Evolutionary conservation across 1,140 invertebrate species (phyloP).

Genomic region (Drosophila sp.): DNA sequence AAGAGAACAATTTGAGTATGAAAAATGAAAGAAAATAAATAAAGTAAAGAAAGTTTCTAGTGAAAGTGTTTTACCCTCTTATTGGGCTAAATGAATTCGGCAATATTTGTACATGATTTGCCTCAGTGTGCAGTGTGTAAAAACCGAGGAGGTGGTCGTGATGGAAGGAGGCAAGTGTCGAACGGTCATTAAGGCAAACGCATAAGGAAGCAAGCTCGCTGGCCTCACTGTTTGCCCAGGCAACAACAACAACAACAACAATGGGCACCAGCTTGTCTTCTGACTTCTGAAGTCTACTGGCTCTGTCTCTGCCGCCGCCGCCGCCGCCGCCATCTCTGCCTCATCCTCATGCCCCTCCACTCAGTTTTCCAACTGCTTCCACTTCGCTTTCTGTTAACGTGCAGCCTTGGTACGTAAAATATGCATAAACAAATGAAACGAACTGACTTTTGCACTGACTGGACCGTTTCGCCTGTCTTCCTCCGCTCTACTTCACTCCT

Average conservation of each 20-base stretch:
- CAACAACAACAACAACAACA: slow-evolving; percentile 27
- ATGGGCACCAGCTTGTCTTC: slow-evolving; percentile 37
- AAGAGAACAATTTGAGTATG: too few species aligned
- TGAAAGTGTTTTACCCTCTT: neutral
- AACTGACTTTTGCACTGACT: slow-evolving; percentile 38
- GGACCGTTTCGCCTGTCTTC: slow-evolving; percentile 19
- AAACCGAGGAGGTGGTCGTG: neutral
- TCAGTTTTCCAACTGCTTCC: slow-evolving; percentile 2
- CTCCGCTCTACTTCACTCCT: slow-evolving; percentile 2
- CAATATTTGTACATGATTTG: neutral
- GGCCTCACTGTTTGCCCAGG: slow-evolving; percentile 50
- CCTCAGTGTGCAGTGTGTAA: neutral
- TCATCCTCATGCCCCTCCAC: neutral
- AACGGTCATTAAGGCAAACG: slow-evolving; percentile 68
- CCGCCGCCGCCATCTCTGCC: neutral
- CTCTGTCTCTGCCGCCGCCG: neutral
- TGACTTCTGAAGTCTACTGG: slow-evolving; percentile 31
- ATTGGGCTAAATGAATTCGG: too few species aligned
- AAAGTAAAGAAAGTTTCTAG: neutral
- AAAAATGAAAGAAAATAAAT: too few species aligned
- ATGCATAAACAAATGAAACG: slow-evolving; percentile 75
- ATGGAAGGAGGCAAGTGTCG: slow-evolving; percentile 28
- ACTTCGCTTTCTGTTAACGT: slow-evolving; percentile 49
- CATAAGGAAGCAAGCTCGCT: slow-evolving; percentile 34
- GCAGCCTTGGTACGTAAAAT: slow-evolving; percentile 55